phyloP scores from a whole-genome alignment of 2,888 invertebrate genomes.

The Chaetogeoica ovagalla region DNA sequence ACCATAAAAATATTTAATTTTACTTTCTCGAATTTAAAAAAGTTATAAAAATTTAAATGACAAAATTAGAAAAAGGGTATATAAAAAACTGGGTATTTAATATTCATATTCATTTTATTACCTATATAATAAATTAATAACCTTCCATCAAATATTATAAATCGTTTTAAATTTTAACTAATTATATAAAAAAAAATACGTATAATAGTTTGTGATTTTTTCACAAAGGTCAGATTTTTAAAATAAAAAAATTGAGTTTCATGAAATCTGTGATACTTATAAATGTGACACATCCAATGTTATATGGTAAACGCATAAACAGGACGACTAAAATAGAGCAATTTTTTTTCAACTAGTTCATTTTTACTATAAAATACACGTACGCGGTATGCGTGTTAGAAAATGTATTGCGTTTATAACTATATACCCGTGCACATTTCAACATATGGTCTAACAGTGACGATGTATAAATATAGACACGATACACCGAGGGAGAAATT shows the following conservation, averaged over 20 bases:
- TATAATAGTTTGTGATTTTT: too few relatives aligned
- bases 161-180: too few relatives aligned
- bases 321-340: slow-evolving; percentile 37
- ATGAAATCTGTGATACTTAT: background rate
- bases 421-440: slow-evolving; percentile 4
- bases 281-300: slow-evolving; percentile 37
- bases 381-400: background rate
- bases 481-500: slow-evolving; percentile 35
- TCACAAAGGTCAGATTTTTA: background rate
- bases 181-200: too few relatives aligned
- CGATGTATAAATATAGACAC: slow-evolving; percentile 47
- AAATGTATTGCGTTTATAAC: slow-evolving; percentile 4
- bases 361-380: slow-evolving; percentile 9
- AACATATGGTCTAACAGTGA: slow-evolving; percentile 44
- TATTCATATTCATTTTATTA: too few relatives aligned
- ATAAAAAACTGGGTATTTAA: too few relatives aligned
- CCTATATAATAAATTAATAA: too few relatives aligned
- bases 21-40: too few relatives aligned
- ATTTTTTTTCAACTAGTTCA: slow-evolving; percentile 22
- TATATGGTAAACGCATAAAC: slow-evolving; percentile 12
- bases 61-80: too few relatives aligned
- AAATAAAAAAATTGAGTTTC: slow-evolving; percentile 1
- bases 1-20: too few relatives aligned
- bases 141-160: too few relatives aligned
- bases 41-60: too few relatives aligned